phyloP scores from a whole-genome alignment of 53 echinoderm and acorn worm species.

The Luidia sarsii region DNA sequence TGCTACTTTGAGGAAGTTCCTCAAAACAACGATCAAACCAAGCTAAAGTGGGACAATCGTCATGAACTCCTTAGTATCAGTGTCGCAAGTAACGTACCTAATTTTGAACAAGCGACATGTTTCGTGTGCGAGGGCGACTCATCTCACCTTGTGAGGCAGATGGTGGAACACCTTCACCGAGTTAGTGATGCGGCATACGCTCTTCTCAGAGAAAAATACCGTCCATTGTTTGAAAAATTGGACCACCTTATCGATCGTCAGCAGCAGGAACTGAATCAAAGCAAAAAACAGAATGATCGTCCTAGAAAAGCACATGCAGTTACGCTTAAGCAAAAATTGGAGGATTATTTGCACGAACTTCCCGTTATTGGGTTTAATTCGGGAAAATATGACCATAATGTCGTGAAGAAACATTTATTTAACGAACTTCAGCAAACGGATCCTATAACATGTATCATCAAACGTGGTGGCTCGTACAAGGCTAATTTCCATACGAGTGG shows the following conservation, averaged over 20 bases:
- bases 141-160: background rate
- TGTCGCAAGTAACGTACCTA: conserved; percentile 5
- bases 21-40: background rate
- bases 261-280: background rate
- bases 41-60: background rate
- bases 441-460: conserved; percentile 4
- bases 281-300: background rate
- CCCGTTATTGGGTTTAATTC: conserved; percentile 51
- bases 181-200: background rate
- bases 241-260: background rate
- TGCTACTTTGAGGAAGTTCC: conserved; percentile 5
- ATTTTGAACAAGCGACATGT: background rate
- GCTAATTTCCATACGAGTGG: conserved; percentile 28
- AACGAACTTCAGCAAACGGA: background rate
- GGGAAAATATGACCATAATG: conserved; percentile 26
- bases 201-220: background rate
- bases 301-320: conserved; percentile 4
- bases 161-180: conserved; percentile 10
- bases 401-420: conserved; percentile 28
- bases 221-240: background rate
- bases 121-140: conserved; percentile 2
- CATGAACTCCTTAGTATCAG: conserved; percentile 5
- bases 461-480: conserved; percentile 1
- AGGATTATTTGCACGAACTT: conserved; percentile 19
- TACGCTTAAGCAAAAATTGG: conserved; percentile 12